Evolutionary conservation across 2,113 vertebrate species (phyloP).

Genomic region (Ochotona princeps): DNA sequence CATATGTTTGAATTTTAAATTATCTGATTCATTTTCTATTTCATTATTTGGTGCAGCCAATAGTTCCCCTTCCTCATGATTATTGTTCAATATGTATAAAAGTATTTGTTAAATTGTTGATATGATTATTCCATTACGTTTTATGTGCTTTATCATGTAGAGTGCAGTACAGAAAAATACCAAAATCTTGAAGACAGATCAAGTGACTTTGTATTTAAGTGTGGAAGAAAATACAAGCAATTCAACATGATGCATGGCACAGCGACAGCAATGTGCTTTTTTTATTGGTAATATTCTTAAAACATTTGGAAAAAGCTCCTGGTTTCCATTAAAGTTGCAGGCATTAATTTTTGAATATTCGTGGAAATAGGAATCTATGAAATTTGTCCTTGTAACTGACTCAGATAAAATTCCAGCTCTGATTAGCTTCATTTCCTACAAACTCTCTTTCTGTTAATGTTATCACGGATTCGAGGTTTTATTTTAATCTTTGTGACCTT

Average conservation of each 20-base stretch:
- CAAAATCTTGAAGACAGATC: not conserved
- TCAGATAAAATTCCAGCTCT: too few species aligned
- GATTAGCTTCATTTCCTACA: too few species aligned
- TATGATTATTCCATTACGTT: not conserved
- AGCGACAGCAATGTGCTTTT: not conserved
- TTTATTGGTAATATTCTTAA: too few species aligned
- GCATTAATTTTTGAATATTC: too few species aligned
- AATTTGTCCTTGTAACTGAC: too few species aligned
- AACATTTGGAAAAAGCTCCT: too few species aligned
- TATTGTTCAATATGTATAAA: not conserved
- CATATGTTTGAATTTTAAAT: not conserved
- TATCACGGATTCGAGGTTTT: too few species aligned
- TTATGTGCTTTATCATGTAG: not conserved
- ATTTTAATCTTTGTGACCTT: too few species aligned
- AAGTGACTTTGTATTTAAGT: not conserved
- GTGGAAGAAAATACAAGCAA: conserved; percentile 10
- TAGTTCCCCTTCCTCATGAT: not conserved
- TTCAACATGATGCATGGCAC: not conserved
- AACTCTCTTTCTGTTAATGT: too few species aligned
- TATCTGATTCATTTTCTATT: not conserved
- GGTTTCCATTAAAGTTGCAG: too few species aligned
- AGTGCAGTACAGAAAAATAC: not conserved
- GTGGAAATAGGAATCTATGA: too few species aligned
- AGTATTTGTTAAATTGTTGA: not conserved
- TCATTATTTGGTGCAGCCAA: not conserved